Evolutionary conservation across 2,797 vertebrate genomes (phyloP).

Genomic region (Oceanodroma leucorhoa): DNA sequence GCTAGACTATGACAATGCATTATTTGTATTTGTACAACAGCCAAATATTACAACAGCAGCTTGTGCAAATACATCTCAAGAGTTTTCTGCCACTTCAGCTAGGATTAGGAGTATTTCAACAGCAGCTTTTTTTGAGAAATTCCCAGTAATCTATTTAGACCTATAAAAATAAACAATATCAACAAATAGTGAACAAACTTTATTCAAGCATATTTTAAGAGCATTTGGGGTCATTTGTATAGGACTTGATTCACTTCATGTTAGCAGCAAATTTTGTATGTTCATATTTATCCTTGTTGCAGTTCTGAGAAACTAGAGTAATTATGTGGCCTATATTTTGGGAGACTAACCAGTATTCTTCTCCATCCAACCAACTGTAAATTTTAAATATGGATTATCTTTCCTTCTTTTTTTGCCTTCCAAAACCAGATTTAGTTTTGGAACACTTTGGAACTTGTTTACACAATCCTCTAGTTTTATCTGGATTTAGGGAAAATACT

Average conservation of each 20-base stretch:
- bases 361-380: neutral
- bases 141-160: neutral
- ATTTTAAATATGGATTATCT: neutral
- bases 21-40: neutral
- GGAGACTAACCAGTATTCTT: neutral
- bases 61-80: neutral
- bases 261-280: neutral
- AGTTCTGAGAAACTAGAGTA: neutral
- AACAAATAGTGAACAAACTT: neutral
- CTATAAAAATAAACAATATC: neutral
- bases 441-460: neutral
- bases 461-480: neutral
- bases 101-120: neutral
- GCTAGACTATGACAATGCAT: neutral
- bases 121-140: neutral
- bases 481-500: neutral
- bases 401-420: neutral
- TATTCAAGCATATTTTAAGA: neutral
- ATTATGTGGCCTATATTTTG: neutral
- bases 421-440: neutral
- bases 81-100: neutral
- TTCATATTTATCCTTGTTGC: neutral
- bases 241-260: neutral
- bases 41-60: neutral
- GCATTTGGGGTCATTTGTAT: neutral